These are phyloP conservation scores for Drosophila formosana DNA, from an alignment of 2,888 invertebrate genomes.

Conservation along the genomic window DNA sequence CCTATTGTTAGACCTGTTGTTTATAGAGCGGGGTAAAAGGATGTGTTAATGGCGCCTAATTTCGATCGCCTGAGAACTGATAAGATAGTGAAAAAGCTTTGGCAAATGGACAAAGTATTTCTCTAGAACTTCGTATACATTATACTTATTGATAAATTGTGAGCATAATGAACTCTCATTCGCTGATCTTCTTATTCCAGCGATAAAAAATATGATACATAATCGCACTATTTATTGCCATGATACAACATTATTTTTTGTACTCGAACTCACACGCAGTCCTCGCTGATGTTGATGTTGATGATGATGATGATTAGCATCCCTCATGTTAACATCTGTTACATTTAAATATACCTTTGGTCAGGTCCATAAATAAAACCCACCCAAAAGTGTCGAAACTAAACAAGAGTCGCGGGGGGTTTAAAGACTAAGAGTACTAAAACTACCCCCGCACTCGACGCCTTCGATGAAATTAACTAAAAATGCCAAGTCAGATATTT, in stretches of 20 bases:
- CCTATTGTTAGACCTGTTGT: slow-evolving; percentile 61
- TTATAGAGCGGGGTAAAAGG: slow-evolving; percentile 28
- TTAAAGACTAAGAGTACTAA: slow-evolving; percentile 40
- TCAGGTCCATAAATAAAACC: slow-evolving; percentile 39
- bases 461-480: slow-evolving; percentile 67
- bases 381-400: slow-evolving; percentile 57
- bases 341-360: slow-evolving; percentile 67
- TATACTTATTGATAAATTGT: slow-evolving; percentile 37
- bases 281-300: slow-evolving; percentile 19
- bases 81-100: slow-evolving; percentile 32
- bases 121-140: neutral
- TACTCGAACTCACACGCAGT: slow-evolving; percentile 39
- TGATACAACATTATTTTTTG: slow-evolving; percentile 81
- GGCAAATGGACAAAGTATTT: neutral
- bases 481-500: slow-evolving; percentile 65
- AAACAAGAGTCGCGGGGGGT: slow-evolving; percentile 30
- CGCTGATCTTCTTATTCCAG: slow-evolving; percentile 20
- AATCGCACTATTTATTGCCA: slow-evolving; percentile 83
- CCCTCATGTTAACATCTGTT: slow-evolving; percentile 82
- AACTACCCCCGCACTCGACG: slow-evolving; percentile 61
- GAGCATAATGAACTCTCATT: slow-evolving; percentile 36
- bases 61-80: slow-evolving; percentile 52
- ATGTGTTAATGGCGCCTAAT: slow-evolving; percentile 73
- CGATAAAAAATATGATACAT: slow-evolving; percentile 40
- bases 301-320: slow-evolving; percentile 71